Base-by-base conservation (phyloP, 2,113 vertebrate species). In the Rhinolophus ferrumequinum region DNA sequence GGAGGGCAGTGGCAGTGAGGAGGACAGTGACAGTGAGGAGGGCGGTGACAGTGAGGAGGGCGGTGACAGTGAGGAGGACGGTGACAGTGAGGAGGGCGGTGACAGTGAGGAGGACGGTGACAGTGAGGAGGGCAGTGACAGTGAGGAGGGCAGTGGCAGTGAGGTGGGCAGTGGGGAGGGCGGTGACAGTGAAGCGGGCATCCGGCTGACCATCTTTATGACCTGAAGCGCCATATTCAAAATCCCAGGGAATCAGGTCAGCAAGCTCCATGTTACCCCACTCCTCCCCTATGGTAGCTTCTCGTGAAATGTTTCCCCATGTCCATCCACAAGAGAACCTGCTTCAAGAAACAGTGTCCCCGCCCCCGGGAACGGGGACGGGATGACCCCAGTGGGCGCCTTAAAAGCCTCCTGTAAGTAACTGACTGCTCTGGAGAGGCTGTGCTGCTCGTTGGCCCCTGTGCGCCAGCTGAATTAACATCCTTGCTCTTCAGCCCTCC, bases 401-500 rank as follows among this genome's bases (percentile, higher is more conserved):
- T 0, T 3, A 1, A 24, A n/a, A 38, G 15, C 2, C 38, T n/a
- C 24, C 56, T 3, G 14, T 8, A 44, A 44, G 41, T 44, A 0
- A 6, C 41, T 35, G 47, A 12, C 11, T 60, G 13, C 30, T 0
- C 28, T 19, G 8, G 3, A 2, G 41, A 28, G 13, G 28, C 52
- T 41, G 0, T n/a, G 10, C 30, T 1, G 0, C 19, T 5, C 6
- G 1, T 4, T 6, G 33, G 41, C 67, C 12, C 41, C 35, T 0
- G 1, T 70, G 50, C 81, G 50, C 56, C n/a, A 70, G 64, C 77
- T 52, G 38, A 93, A 22, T 35, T 97, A 76, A 76, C 2, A 0
- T 9, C 41, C 67, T 81, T 97, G 0, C 72, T 96, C 90, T 98
- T 96, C 69, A 97, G 98, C 96, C 91, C 73, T 96, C 94, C 6